These are phyloP conservation scores for Hemibagrus wyckioides DNA, from an alignment of 2,113 vertebrate genomes.

Conservation along the genomic window DNA sequence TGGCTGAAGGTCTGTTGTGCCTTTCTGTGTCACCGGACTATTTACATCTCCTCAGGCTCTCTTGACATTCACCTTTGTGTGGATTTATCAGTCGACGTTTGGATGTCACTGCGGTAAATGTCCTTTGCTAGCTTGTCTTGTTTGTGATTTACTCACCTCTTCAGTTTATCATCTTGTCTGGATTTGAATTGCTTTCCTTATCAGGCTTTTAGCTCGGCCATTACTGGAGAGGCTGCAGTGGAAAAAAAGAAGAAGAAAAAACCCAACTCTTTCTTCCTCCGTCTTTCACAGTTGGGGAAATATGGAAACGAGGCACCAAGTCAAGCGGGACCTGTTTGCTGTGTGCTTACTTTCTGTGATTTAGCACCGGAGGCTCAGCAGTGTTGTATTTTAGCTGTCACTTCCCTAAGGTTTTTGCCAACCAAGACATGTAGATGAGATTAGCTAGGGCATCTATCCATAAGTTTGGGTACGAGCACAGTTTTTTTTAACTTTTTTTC, in stretches of 20 bases:
- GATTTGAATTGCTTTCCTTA: not conserved
- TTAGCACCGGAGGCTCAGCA: conserved; percentile 14
- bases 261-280: not conserved
- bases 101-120: not conserved
- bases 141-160: not conserved
- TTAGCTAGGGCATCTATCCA: not conserved
- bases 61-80: not conserved
- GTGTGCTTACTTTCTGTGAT: conserved; percentile 30
- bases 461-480: not conserved
- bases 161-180: not conserved
- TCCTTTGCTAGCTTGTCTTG: not conserved
- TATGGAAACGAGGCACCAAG: not conserved
- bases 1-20: conserved; percentile 11
- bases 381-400: not conserved
- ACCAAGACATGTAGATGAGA: not conserved
- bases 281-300: not conserved
- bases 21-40: conserved; percentile 34
- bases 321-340: not conserved
- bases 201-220: conserved; percentile 5
- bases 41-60: not conserved
- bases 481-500: not conserved
- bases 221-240: conserved; percentile 6
- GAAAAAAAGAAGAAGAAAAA: not conserved
- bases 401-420: not conserved
- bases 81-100: not conserved